Evolutionary conservation across 2,888 invertebrate genomes (phyloP), one percentile per base, ranked within the genome.

Genomic region (Marasmarcha lunaedactyla): DNA sequence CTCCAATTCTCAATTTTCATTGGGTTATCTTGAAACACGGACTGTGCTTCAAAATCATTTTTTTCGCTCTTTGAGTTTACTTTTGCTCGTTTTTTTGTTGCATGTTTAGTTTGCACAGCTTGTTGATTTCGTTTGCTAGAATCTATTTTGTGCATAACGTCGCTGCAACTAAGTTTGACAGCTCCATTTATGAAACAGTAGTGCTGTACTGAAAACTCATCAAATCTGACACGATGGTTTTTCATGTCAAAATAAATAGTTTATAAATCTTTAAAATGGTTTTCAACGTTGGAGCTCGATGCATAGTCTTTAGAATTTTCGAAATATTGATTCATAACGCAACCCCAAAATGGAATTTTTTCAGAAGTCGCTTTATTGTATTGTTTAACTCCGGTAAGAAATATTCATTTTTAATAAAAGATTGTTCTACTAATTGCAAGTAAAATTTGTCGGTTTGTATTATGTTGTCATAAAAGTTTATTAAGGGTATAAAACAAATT

Each of bases 331-430:
- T 40, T 12, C 42, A 44, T 40, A 35, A 41, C 40, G 35, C 15
- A 14, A 37, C 44, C 36, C 44, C 45, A 42, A 38, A 46, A 42
- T 14, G 44, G 44, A 44, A 35, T 15, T 44, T 44, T 44, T 30
- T 36, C 13, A 44, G 38, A 15, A 44, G 40, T 40, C 44, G 37
- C 36, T 44, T 42, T 40, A 42, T 15, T 36, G 42, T 44, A 35
- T 42, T 42, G 39, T 45, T 45, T 42, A 45, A 37, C 33, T 15
- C 42, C n/a, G 42, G 40, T 33, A 45, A 26, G 37, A 39, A 42
- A 35, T 42, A 45, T 39, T 45, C 45, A 10, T 38, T 43, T 40
- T 33, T 36, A 15, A 38, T 30, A 30, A 38, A 30, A 26, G 37
- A 40, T 15, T 36, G 35, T 39, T 45, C 42, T 41, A 41, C 26